Percentiles rank a stretch among this genome's conserved stretches.
Evolutionary conservation across 2,888 invertebrate genomes (phyloP).

Genomic region (Eristalinus sepulchralis): DNA sequence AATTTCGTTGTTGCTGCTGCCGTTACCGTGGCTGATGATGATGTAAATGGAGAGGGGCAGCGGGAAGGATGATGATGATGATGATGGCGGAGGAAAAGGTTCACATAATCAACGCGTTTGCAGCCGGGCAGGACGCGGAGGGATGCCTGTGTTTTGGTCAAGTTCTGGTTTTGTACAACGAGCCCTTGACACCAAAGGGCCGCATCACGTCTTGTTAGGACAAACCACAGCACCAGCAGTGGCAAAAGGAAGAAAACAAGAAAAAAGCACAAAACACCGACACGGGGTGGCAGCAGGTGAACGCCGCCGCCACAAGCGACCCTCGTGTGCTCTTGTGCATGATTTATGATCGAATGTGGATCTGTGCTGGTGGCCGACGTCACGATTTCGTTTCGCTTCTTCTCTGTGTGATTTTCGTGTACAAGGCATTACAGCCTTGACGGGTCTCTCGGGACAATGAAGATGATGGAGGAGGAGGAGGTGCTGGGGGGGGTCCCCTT

Average conservation of each 20-base stretch:
- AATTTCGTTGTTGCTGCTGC: conserved; percentile 1
- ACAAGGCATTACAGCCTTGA: neutral
- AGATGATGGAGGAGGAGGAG: neutral
- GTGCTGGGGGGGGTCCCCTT: neutral
- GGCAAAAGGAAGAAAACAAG: neutral
- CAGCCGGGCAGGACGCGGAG: conserved; percentile 12
- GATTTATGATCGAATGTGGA: conserved; percentile 67
- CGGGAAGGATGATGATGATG: neutral
- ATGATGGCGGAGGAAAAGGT: neutral
- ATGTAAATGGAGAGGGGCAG: neutral
- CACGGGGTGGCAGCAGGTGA: conserved; percentile 7
- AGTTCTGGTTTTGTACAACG: conserved; percentile 11
- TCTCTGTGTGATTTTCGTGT: neutral
- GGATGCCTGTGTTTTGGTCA: conserved; percentile 23
- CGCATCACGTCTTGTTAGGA: neutral
- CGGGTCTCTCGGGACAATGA: neutral
- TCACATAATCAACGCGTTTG: conserved; percentile 30
- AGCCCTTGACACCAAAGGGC: neutral
- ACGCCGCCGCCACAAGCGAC: neutral
- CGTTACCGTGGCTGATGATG: neutral
- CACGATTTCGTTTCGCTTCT: conserved; percentile 2
- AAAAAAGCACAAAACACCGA: neutral
- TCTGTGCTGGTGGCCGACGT: conserved; percentile 31
- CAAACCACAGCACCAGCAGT: neutral
- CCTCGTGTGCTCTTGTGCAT: conserved; percentile 30